These are phyloP conservation scores for Enteromius afrohamiltoni DNA, from an alignment of 2,797 vertebrate genomes.

Conservation along the genomic window DNA sequence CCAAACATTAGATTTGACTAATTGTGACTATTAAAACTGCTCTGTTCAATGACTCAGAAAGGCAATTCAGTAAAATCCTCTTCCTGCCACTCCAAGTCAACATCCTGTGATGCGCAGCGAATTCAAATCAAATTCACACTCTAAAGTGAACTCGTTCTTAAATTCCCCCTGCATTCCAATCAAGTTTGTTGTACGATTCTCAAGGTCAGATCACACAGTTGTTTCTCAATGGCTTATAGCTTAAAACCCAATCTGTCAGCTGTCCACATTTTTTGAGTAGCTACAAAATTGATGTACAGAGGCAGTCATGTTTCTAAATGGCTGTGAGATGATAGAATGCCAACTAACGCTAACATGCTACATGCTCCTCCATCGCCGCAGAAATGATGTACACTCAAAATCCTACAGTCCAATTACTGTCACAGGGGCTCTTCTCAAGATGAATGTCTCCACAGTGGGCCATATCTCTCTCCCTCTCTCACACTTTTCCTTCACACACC, in stretches of 20 bases:
- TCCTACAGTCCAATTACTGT: slow-evolving; percentile 57
- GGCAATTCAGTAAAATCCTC: background rate
- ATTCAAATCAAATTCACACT: slow-evolving; percentile 17
- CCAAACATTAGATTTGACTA: background rate
- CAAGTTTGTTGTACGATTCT: background rate
- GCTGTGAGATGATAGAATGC: slow-evolving; percentile 31
- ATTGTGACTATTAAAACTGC: background rate
- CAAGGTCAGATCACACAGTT: slow-evolving; percentile 26
- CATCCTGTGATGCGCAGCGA: background rate
- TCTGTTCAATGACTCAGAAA: background rate
- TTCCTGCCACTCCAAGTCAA: background rate
- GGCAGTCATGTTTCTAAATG: slow-evolving; percentile 31
- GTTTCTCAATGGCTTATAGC: slow-evolving; percentile 3
- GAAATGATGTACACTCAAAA: slow-evolving; percentile 53
- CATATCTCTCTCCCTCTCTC: slow-evolving; percentile 32
- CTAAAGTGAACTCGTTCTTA: background rate
- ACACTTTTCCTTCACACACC: slow-evolving; percentile 9
- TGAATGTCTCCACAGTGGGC: slow-evolving; percentile 41
- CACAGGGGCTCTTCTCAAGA: slow-evolving; percentile 47
- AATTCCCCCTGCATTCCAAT: slow-evolving; percentile 2
- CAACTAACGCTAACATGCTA: slow-evolving; percentile 36
- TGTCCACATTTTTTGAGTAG: background rate
- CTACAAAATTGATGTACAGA: slow-evolving; percentile 33
- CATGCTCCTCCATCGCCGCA: slow-evolving; percentile 32
- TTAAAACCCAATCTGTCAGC: slow-evolving; percentile 30